phyloP scores from a whole-genome alignment of 1,140 invertebrate genomes.

The Caerostris extrusa region DNA sequence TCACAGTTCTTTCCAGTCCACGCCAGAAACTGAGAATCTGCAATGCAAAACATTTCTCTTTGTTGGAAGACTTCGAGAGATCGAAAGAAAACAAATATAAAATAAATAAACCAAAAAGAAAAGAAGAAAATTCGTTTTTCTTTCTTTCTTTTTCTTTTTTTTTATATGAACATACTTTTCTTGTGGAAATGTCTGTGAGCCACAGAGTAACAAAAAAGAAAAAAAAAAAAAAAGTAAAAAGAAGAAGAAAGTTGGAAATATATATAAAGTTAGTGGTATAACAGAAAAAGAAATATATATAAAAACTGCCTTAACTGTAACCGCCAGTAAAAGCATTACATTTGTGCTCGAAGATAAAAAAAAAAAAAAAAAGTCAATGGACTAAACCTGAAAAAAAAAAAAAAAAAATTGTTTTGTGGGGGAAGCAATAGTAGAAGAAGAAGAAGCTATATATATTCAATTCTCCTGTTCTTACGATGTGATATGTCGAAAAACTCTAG shows the following conservation, averaged over 20 bases:
- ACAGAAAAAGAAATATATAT: neutral
- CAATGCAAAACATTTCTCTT: constrained; percentile 63
- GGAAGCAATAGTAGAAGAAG: neutral
- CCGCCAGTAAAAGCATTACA: constrained; percentile 75
- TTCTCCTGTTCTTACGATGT: constrained; percentile 12
- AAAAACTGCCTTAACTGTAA: constrained; percentile 66
- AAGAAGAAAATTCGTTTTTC: neutral
- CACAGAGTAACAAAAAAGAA: neutral
- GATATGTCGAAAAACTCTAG: constrained; percentile 47
- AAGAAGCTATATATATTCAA: constrained; percentile 28
- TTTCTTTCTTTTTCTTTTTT: neutral
- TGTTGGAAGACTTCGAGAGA: constrained; percentile 2
- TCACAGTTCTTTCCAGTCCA: neutral
- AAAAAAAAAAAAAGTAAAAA: neutral
- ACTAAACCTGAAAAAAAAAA: neutral
- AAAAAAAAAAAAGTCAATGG: constrained; percentile 60
- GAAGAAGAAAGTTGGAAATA: neutral
- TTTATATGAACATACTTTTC: neutral
- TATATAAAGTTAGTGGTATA: constrained; percentile 60
- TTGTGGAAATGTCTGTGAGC: neutral
- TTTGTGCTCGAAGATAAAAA: constrained; percentile 61
- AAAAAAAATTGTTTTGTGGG: constrained; percentile 8
- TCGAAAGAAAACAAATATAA: neutral
- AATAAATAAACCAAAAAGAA: constrained; percentile 10
- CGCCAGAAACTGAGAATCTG: constrained; percentile 33